These are phyloP conservation scores for Drosophila repleta DNA, from an alignment of 1,140 invertebrate species.

Conservation along the genomic window DNA sequence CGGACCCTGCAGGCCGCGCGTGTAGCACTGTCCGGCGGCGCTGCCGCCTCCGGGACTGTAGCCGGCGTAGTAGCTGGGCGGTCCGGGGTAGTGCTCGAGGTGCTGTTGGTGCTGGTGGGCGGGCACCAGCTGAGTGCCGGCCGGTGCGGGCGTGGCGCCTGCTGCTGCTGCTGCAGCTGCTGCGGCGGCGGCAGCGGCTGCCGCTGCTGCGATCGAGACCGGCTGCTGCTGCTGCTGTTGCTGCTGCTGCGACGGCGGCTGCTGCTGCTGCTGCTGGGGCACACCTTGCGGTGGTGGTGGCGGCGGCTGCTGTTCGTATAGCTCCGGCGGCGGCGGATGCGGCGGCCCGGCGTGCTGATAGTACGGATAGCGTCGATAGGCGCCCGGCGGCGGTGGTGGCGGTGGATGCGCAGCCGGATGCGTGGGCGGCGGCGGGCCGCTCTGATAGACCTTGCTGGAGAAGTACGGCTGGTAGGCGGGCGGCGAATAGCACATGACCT, in stretches of 20 bases:
- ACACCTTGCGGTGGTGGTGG: slow-evolving; percentile 45
- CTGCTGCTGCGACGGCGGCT: slow-evolving; percentile 39
- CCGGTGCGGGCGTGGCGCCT: slow-evolving; percentile 20
- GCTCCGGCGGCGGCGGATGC: slow-evolving; percentile 24
- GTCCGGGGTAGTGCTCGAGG: slow-evolving; percentile 85
- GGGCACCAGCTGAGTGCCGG: slow-evolving; percentile 42
- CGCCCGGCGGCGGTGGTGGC: slow-evolving; percentile 75
- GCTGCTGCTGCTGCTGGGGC: slow-evolving; percentile 46
- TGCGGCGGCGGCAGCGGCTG: slow-evolving; percentile 45
- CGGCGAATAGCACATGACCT: slow-evolving; percentile 86
- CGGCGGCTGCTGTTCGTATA: slow-evolving; percentile 17
- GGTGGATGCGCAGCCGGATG: slow-evolving; percentile 74
- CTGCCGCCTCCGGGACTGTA: slow-evolving; percentile 86
- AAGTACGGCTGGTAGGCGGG: slow-evolving; percentile 85
- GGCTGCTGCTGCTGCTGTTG: slow-evolving; percentile 52
- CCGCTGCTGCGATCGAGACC: slow-evolving; percentile 47
- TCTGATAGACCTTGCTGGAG: slow-evolving; percentile 81
- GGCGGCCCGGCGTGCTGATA: slow-evolving; percentile 70
- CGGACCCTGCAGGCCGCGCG: slow-evolving; percentile 89
- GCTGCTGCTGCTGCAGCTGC: slow-evolving; percentile 48
- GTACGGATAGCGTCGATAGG: slow-evolving; percentile 66
- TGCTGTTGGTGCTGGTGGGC: slow-evolving; percentile 57
- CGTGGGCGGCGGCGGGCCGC: slow-evolving; percentile 81
- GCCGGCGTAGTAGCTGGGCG: slow-evolving; percentile 87
- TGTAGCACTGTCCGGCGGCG: slow-evolving; percentile 85